A percentile compares a stretch with the other conserved stretches of the same genome.
These are phyloP conservation scores for Panthera leo DNA, from an alignment of 2,113 vertebrate genomes.

Conservation along the genomic window DNA sequence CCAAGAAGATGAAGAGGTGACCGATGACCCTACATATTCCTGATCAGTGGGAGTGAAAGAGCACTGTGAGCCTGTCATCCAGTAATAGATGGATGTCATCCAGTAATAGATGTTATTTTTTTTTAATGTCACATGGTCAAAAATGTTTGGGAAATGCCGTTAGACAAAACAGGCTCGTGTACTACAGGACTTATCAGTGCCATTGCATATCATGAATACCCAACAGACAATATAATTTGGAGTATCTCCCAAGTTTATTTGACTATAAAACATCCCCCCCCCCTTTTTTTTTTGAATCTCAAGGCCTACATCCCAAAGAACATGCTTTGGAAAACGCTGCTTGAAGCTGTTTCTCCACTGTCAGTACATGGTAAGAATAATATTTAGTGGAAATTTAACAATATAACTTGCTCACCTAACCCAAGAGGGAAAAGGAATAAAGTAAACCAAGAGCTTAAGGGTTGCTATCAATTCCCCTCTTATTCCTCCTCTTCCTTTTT, in stretches of 20 bases:
- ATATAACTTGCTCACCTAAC: neutral
- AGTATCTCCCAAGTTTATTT: neutral
- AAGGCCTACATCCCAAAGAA: neutral
- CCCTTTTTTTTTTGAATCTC: neutral
- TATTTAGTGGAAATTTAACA: neutral
- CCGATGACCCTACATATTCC: neutral
- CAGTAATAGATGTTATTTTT: neutral
- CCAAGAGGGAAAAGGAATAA: neutral
- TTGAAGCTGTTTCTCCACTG: neutral
- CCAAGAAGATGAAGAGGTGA: neutral
- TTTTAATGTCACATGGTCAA: neutral
- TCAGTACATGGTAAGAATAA: neutral
- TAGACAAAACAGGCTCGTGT: neutral
- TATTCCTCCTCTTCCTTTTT: neutral
- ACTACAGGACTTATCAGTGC: neutral
- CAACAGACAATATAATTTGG: neutral
- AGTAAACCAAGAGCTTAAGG: neutral
- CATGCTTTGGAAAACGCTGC: neutral
- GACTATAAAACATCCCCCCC: neutral
- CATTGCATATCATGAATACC: fast-evolving
- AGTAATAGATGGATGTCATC: neutral
- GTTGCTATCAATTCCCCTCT: neutral
- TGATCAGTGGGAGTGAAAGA: neutral
- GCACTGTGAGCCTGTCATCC: neutral
- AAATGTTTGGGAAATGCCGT: neutral